Percentiles rank a stretch among this genome's conserved stretches.
phyloP scores from a whole-genome alignment of 2,888 invertebrate species.

The Eupithecia subfuscata region DNA sequence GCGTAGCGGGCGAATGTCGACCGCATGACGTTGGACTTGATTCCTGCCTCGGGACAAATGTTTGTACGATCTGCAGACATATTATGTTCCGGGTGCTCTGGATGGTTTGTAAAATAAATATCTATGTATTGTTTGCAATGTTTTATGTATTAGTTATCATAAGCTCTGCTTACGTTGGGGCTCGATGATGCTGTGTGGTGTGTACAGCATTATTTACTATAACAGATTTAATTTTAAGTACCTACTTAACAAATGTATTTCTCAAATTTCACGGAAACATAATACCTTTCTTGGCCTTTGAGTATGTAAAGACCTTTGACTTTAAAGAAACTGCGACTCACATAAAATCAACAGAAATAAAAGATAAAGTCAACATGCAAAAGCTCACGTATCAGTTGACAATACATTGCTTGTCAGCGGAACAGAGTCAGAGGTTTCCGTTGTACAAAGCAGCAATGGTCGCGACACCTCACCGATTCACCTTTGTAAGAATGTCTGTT shows the following conservation, averaged over 20 bases:
- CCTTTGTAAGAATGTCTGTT: slow-evolving; percentile 61
- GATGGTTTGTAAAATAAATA: too few relatives aligned
- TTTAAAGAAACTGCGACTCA: slow-evolving; percentile 3
- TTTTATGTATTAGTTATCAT: not conserved
- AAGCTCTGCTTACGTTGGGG: not conserved
- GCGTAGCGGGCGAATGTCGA: not conserved
- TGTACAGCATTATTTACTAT: not conserved
- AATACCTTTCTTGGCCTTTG: slow-evolving; percentile 4
- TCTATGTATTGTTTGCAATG: not conserved
- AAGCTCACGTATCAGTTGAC: slow-evolving; percentile 21
- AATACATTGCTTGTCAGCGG: slow-evolving; percentile 29
- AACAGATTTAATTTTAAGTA: not conserved
- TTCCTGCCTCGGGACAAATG: not conserved
- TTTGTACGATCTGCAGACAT: not conserved
- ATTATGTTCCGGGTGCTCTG: too few relatives aligned
- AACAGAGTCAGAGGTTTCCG: slow-evolving; percentile 16
- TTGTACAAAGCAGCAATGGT: slow-evolving; percentile 51
- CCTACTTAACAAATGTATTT: not conserved
- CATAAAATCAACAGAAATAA: slow-evolving; percentile 30
- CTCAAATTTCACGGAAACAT: not conserved
- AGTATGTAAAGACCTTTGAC: not conserved
- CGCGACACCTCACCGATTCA: slow-evolving; percentile 62
- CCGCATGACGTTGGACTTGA: not conserved
- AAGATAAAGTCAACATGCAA: slow-evolving; percentile 23
- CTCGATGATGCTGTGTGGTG: not conserved